Evolutionary conservation across 2,797 vertebrate species (phyloP), one percentile per base, ranked within the genome.

Genomic region (Alfaro cultratus): DNA sequence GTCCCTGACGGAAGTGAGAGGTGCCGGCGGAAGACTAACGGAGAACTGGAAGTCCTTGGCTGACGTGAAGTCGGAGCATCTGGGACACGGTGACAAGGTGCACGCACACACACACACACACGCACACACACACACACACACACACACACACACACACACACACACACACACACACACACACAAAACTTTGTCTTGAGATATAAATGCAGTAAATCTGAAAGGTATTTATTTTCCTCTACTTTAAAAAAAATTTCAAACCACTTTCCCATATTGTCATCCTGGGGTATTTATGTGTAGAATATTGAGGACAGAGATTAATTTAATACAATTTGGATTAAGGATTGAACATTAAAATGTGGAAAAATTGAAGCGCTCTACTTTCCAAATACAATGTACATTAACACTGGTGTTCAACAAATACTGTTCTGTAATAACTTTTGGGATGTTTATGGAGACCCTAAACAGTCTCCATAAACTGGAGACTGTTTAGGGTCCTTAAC

Each of bases 11-110:
- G 97, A 98, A 83, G 6, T 94, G 80, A 97, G 87, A 87, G 90
- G 95, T 49, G 94, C 96, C 2, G 10, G 83, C 0, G 89, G 84
- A 0, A 86, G 95, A 45, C 90, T 85, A 55, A 95, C 86, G 79
- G 94, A 96, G 86, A 98, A 97, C 77, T 99, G 98, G 98, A 99
- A 99, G 91, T 96, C 96, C 60, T 92, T 99, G 57, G 90, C 92
- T 55, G 98, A 99, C 57, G 96, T 96, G 55, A 99, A 99, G 91
- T 94, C 88, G 0, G 99, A 99, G 91, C 97, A 99, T 86, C 95
- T 99, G 88, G 99, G 99, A 72, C 98, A 99, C 39, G 97, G 98
- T 81, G 98, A 99, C 83, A 99, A 99, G 97, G 99, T 99, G 96
- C 11, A 0, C 1, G 0, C 41, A 43, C 10, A 2, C 15, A 18